These are phyloP conservation scores for Norana najaformis DNA, from an alignment of 2,888 invertebrate species.

Conservation along the genomic window DNA sequence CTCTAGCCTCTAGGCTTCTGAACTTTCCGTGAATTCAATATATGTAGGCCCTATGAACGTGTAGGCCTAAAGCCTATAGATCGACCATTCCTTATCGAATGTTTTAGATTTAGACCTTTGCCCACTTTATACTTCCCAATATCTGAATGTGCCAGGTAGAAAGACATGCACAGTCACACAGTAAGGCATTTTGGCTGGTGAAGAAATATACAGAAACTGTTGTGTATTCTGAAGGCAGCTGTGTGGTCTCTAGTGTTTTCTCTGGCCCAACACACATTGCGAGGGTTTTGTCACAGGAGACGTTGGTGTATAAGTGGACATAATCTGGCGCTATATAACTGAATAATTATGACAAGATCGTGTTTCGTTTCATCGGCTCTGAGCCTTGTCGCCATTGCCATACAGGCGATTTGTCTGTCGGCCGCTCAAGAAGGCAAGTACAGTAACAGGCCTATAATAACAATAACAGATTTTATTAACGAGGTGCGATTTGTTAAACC, in stretches of 20 bases:
- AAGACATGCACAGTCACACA: neutral
- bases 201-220: neutral
- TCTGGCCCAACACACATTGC: neutral
- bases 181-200: neutral
- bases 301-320: neutral
- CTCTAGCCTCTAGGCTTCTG: neutral
- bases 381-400: neutral
- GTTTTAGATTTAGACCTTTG: neutral
- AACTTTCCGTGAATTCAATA: neutral
- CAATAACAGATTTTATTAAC: neutral
- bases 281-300: neutral
- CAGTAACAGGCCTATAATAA: neutral
- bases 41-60: neutral
- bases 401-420: neutral
- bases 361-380: neutral
- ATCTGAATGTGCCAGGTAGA: neutral
- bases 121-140: too few species aligned
- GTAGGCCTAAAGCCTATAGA: neutral
- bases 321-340: neutral
- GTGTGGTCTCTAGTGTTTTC: neutral
- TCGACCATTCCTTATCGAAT: neutral
- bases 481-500: neutral
- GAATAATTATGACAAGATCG: neutral
- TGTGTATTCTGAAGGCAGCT: neutral
- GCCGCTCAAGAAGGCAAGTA: constrained; percentile 17